phyloP scores from a whole-genome alignment of 2,888 invertebrate genomes.

The Blastobasis lacticolella region DNA sequence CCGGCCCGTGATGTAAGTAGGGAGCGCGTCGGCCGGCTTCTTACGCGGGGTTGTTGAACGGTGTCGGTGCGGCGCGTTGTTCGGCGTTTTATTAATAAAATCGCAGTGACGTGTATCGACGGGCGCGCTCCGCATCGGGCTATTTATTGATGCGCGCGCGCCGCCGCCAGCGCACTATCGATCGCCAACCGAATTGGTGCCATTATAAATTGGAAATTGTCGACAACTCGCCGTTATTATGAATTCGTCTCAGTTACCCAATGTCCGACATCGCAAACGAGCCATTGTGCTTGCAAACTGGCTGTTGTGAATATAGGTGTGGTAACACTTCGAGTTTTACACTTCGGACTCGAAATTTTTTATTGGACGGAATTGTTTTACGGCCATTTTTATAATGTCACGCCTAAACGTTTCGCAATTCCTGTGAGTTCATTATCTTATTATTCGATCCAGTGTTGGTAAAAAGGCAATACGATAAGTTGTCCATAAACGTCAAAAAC shows the following conservation, averaged over 20 bases:
- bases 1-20: slow-evolving; percentile 45
- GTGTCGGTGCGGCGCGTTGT: slow-evolving; percentile 43
- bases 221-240: slow-evolving; percentile 17
- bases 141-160: slow-evolving; percentile 64
- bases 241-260: slow-evolving; percentile 28
- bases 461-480: no score
- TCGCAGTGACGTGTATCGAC: slow-evolving; percentile 64
- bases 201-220: background rate
- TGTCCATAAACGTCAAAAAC: no score
- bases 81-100: slow-evolving; percentile 69
- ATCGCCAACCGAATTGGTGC: slow-evolving; percentile 26
- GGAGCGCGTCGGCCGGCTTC: slow-evolving; percentile 37
- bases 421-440: no score
- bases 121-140: slow-evolving; percentile 51
- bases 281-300: background rate
- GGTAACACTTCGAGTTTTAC: no score
- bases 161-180: slow-evolving; percentile 34
- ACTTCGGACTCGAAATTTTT: no score
- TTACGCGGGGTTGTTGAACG: slow-evolving; percentile 64
- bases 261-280: background rate
- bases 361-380: no score
- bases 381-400: no score
- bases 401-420: no score
- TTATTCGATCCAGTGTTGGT: no score
- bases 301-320: background rate